These are phyloP conservation scores for Bos indicus DNA, from an alignment of 2,113 vertebrate genomes.

Conservation along the genomic window DNA sequence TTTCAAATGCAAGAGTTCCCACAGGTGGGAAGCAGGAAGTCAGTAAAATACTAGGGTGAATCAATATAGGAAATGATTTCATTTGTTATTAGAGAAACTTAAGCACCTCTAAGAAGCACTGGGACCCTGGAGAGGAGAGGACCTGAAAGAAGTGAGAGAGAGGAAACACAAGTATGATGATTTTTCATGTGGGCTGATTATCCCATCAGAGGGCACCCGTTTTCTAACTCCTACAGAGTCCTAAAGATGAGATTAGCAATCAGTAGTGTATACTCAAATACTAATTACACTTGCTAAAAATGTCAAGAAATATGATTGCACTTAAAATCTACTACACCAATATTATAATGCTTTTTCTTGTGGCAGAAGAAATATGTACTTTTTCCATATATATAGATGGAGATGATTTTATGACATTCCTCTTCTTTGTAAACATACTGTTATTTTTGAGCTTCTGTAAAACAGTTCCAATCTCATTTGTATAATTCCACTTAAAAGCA, in stretches of 20 bases:
- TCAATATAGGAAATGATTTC: neutral
- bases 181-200: neutral
- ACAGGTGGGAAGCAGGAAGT: neutral
- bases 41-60: neutral
- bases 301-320: neutral
- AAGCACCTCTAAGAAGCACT: neutral
- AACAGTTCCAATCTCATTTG: neutral
- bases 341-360: neutral
- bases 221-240: neutral
- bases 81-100: neutral
- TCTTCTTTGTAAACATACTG: slow-evolving; percentile 4
- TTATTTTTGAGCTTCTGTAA: neutral
- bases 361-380: neutral
- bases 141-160: neutral
- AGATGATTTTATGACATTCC: neutral
- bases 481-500: neutral
- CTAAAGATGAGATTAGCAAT: neutral
- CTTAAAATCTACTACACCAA: neutral
- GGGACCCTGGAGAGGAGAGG: neutral
- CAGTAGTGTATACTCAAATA: neutral
- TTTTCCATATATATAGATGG: neutral
- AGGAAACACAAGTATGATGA: neutral
- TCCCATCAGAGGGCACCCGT: neutral
- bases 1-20: neutral
- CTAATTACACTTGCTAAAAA: neutral